Conservation (phyloP, 2,888 invertebrate genomes). For the Rhyacophila evoluta region DNA sequence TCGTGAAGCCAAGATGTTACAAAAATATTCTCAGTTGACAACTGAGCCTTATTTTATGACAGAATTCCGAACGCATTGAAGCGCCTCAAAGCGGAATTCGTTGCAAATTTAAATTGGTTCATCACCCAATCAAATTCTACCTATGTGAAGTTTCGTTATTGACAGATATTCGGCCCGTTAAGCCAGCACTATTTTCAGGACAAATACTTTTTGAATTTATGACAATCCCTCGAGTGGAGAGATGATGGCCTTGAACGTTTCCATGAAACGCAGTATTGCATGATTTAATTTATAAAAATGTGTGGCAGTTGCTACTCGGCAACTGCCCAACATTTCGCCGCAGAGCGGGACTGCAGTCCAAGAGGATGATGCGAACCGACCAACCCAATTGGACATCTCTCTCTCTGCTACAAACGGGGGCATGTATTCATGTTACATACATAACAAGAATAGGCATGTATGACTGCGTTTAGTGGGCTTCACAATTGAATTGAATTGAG, state of each 20-base stretch:
- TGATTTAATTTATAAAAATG: background rate
- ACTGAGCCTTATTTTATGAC: background rate
- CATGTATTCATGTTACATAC: slow-evolving; percentile 1
- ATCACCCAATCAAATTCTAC: background rate
- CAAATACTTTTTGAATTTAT: background rate
- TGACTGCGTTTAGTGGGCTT: background rate
- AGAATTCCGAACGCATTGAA: background rate
- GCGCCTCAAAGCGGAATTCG: background rate
- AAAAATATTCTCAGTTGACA: background rate
- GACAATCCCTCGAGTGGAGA: slow-evolving; percentile 1
- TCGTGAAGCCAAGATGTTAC: background rate
- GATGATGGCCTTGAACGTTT: slow-evolving; percentile 6
- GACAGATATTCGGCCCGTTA: background rate
- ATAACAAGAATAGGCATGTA: background rate
- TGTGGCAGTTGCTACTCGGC: background rate
- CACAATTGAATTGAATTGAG: background rate
- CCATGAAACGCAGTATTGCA: slow-evolving; percentile 6
- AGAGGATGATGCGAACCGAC: background rate
- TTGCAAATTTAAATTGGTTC: background rate
- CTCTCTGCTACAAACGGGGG: background rate
- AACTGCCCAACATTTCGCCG: background rate
- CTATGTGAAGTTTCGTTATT: slow-evolving; percentile 6
- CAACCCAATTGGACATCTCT: background rate
- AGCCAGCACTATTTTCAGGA: slow-evolving; percentile 1
- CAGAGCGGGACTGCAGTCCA: background rate